A percentile compares a stretch with the other conserved stretches of the same genome.
Evolutionary conservation across 2,113 vertebrate species (phyloP).

Genomic region (Osmerus eperlanus): DNA sequence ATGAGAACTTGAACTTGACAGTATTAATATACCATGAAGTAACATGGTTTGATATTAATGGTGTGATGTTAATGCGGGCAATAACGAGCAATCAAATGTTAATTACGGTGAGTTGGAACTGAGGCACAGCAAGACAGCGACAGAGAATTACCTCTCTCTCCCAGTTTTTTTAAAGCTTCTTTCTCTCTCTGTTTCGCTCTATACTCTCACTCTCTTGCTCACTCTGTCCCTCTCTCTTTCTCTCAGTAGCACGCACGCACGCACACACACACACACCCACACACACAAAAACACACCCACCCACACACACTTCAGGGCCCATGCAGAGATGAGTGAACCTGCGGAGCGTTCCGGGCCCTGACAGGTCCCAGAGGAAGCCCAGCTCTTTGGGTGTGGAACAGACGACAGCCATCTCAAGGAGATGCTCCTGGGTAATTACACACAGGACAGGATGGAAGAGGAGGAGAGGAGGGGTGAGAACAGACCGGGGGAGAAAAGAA

Average conservation of each 20-base stretch:
- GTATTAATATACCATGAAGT: too few relatives aligned
- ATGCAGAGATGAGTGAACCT: not conserved
- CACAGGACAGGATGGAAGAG: slow-evolving; percentile 17
- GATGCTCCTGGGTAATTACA: slow-evolving; percentile 45
- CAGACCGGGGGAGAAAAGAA: not conserved
- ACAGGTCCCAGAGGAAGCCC: slow-evolving; percentile 17
- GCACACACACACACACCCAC: not conserved
- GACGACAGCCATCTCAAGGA: slow-evolving; percentile 19
- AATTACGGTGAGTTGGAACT: too few relatives aligned
- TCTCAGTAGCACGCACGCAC: not conserved
- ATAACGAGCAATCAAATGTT: too few relatives aligned
- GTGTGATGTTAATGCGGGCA: too few relatives aligned
- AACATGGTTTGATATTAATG: too few relatives aligned
- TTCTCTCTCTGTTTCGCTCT: not conserved
- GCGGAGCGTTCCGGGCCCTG: slow-evolving; percentile 25
- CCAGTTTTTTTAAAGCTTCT: not conserved
- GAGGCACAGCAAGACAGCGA: too few relatives aligned
- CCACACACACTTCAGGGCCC: not conserved
- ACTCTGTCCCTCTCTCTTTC: not conserved
- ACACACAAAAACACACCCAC: not conserved
- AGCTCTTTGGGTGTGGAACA: slow-evolving; percentile 35
- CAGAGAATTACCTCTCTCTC: not conserved
- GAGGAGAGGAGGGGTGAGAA: not conserved
- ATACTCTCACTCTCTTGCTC: too few relatives aligned
- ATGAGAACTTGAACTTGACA: too few relatives aligned